Evolutionary conservation across 2,888 invertebrate species (phyloP), one percentile per base, ranked within the genome.

Genomic region (Perizoma affinitatum): DNA sequence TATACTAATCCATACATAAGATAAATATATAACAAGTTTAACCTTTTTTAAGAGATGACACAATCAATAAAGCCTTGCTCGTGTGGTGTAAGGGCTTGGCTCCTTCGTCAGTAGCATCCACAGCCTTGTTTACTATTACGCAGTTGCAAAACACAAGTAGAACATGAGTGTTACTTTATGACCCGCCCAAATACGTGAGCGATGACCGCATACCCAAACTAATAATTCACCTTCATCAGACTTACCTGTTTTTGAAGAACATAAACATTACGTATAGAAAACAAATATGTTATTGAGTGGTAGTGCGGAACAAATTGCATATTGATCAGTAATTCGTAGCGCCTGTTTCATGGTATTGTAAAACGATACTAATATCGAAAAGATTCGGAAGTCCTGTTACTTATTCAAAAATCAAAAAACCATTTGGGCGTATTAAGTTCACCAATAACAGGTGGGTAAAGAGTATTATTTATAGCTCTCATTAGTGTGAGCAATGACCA

Each of bases 131-230:
- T 60, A 68, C 59, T 65, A 72, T 71, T 78, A 69, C 80, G 79
- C 72, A 75, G 74, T 82, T 82, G 73, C 72, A 75, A 77, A 79
- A 80, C 67, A 69, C 61, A 68, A 66, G 70, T 73, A 73, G 67
- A 65, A 67, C 66, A 69, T 66, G 54, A 68, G 65, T 65, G 61
- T 65, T 69, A 69, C 72, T 68, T 75, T 71, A 74, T 66, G 76
- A 71, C 77, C 73, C 73, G 69, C 77, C 82, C 78, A 75, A 83
- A 85, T 82, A 79, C 71, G 76, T 82, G 74, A 83, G 73, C 80
- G 87, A 88, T 90, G 90, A 91, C 85, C 84, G 81, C 87, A 90
- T 88, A 79, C 75, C 71, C 70, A 73, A 78, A 73, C 71, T 72
- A 76, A 72, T 75, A 76, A 80, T 80, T 87, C 78, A 85, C 87